These are phyloP conservation scores for Geophilus truncorum DNA, from an alignment of 2,888 invertebrate species.

Conservation along the genomic window DNA sequence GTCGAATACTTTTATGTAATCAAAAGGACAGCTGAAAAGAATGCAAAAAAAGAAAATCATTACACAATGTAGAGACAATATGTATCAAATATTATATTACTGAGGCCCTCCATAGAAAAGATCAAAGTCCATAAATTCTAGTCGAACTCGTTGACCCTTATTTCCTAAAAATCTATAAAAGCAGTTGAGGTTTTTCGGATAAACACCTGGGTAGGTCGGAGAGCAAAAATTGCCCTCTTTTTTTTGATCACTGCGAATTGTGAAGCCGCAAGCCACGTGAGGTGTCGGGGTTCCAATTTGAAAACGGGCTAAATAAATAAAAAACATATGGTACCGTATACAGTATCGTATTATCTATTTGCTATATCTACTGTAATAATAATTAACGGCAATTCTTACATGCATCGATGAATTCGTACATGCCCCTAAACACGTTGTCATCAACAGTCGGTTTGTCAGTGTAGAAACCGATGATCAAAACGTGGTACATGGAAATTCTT, in stretches of 20 bases:
- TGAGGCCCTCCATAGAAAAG: conserved; percentile 97
- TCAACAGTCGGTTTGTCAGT: conserved; percentile 78
- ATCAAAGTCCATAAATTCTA: conserved; percentile 97
- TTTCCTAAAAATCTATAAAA: conserved; percentile 88
- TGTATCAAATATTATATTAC: conserved; percentile 59
- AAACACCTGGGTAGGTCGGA: conserved; percentile 98
- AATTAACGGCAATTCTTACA: conserved; percentile 73
- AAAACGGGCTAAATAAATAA: conserved; percentile 59
- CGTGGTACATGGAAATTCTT: conserved; percentile 85
- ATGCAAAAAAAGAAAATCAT: neutral
- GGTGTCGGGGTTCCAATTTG: conserved; percentile 84
- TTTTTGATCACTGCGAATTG: conserved; percentile 65
- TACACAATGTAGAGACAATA: neutral
- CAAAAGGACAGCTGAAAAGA: conserved; percentile 85
- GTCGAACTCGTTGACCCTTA: conserved; percentile 81
- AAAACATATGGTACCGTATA: neutral
- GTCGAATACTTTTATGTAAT: conserved; percentile 95
- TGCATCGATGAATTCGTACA: conserved; percentile 87
- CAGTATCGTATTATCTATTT: no score
- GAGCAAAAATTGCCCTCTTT: conserved; percentile 84
- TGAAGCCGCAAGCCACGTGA: conserved; percentile 73
- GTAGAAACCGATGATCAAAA: conserved; percentile 89
- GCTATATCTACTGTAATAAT: no score
- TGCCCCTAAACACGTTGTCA: conserved; percentile 77
- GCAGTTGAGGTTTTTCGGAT: conserved; percentile 93